phyloP scores from a whole-genome alignment of 2,888 invertebrate species.

The Coenonympha arcania region DNA sequence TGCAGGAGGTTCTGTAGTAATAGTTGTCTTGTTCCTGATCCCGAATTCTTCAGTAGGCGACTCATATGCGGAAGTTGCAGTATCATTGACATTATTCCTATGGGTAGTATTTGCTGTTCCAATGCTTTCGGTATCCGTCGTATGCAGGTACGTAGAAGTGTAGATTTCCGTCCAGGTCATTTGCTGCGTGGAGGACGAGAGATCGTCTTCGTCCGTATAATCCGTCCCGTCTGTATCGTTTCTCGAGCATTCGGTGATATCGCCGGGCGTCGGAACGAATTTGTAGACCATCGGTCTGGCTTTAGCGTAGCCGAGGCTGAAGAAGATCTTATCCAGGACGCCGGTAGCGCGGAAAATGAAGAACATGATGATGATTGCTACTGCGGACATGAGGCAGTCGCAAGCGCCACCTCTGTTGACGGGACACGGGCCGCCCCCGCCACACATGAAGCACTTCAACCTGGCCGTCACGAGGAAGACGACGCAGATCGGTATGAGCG shows the following conservation, averaged over 20 bases:
- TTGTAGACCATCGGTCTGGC: conserved; percentile 30
- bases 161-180: not conserved
- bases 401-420: conserved; percentile 51
- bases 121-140: too few relatives aligned
- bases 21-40: too few relatives aligned
- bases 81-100: too few relatives aligned
- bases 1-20: not conserved
- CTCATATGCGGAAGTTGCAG: too few relatives aligned
- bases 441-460: conserved; percentile 56
- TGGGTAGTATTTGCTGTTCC: too few relatives aligned
- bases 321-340: conserved; percentile 54
- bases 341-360: conserved; percentile 55
- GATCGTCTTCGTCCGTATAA: not conserved
- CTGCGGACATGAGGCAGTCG: conserved; percentile 53
- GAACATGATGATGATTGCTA: conserved; percentile 49
- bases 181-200: not conserved
- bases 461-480: conserved; percentile 52
- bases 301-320: conserved; percentile 52
- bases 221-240: conserved; percentile 36
- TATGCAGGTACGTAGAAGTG: not conserved
- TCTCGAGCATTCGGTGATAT: conserved; percentile 50
- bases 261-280: conserved; percentile 48
- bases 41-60: not conserved
- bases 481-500: conserved; percentile 55
- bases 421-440: conserved; percentile 54